Percentiles rank a stretch among this genome's conserved stretches.
Conservation (phyloP, 1,140 invertebrate species). For the Halesus radiatus region DNA sequence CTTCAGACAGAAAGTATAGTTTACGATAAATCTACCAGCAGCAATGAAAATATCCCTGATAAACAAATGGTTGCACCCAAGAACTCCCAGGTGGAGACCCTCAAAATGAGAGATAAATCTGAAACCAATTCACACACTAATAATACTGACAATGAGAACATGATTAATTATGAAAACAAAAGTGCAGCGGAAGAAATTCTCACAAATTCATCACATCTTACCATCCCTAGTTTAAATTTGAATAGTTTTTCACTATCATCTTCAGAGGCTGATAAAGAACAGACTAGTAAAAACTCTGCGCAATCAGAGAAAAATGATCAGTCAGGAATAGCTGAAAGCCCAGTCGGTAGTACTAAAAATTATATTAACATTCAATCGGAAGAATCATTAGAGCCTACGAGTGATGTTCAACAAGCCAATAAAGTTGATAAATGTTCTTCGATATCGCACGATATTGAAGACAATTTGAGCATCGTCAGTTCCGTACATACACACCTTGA, state of each 20-base stretch:
- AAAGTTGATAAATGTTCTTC: conserved; percentile 17
- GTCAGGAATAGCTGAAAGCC: neutral
- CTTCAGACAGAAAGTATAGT: conserved; percentile 20
- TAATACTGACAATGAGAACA: neutral
- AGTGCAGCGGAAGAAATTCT: conserved; percentile 14
- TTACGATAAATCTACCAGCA: conserved; percentile 5
- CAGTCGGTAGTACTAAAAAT: neutral
- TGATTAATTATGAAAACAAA: neutral
- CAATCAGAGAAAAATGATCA: conserved; percentile 4
- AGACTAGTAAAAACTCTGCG: conserved; percentile 4
- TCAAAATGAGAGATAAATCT: neutral
- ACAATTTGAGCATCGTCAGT: conserved; percentile 49
- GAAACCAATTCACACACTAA: neutral
- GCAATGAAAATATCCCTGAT: neutral
- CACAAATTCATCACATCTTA: conserved; percentile 35
- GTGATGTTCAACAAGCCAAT: neutral
- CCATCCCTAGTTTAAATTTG: conserved; percentile 56
- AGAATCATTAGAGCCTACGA: neutral
- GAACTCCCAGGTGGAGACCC: neutral
- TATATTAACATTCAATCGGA: neutral
- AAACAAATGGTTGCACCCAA: neutral
- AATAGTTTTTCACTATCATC: conserved; percentile 48
- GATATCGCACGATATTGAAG: conserved; percentile 6
- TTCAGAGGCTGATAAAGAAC: conserved; percentile 34
- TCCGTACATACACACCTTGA: conserved; percentile 52